A percentile compares a stretch with the other conserved stretches of the same genome.
Conservation (phyloP, 2,113 vertebrate species). For the Dromiciops gliroides region DNA sequence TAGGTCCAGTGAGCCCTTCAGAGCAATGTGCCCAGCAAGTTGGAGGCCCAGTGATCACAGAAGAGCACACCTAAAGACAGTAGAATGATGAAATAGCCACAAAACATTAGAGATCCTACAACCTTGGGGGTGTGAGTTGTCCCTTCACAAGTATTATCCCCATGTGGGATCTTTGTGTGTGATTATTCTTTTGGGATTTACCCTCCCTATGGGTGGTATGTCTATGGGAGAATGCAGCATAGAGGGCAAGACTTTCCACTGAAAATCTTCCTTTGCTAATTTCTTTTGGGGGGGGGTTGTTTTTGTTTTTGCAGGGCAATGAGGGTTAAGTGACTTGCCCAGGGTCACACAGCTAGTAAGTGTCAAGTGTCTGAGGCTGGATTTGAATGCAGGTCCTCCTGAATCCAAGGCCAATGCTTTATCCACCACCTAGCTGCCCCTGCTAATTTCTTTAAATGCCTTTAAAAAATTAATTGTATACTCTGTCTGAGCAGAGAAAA, state of each 20-base stretch:
- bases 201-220: background rate
- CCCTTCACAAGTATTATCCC: background rate
- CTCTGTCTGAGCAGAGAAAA: background rate
- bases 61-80: background rate
- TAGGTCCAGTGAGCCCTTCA: background rate
- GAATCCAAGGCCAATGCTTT: too few relatives aligned
- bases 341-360: too few relatives aligned
- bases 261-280: too few relatives aligned
- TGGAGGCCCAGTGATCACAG: background rate
- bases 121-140: background rate
- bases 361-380: too few relatives aligned
- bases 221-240: background rate
- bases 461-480: background rate
- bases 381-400: too few relatives aligned
- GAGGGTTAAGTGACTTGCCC: too few relatives aligned
- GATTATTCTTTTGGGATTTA: background rate
- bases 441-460: background rate
- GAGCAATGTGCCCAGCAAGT: background rate
- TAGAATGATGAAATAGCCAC: background rate
- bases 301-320: too few relatives aligned
- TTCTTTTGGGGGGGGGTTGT: too few relatives aligned
- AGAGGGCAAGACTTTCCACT: background rate
- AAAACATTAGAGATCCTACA: background rate
- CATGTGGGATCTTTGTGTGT: background rate
- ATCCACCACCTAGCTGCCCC: too few relatives aligned